phyloP scores from a whole-genome alignment of 2,797 vertebrate species.

The Anableps anableps region DNA sequence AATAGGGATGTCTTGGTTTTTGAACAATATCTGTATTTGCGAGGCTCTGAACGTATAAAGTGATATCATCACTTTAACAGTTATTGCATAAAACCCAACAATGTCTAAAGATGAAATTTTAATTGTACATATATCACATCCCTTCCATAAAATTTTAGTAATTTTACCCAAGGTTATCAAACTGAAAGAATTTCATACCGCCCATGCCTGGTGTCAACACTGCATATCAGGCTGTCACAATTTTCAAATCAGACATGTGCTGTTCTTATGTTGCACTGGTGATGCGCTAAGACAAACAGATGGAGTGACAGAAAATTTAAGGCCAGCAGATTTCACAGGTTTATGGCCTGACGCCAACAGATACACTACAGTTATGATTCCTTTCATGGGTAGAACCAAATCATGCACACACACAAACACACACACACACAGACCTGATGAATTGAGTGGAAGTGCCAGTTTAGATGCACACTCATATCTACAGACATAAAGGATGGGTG shows the following conservation, averaged over 20 bases:
- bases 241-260: constrained; percentile 11
- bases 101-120: not conserved
- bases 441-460: constrained; percentile 43
- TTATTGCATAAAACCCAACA: not conserved
- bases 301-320: constrained; percentile 74
- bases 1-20: not conserved
- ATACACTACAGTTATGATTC: constrained; percentile 88
- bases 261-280: not conserved
- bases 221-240: constrained; percentile 3
- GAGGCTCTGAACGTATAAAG: not conserved
- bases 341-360: constrained; percentile 79
- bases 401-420: constrained; percentile 36
- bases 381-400: constrained; percentile 90
- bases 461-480: constrained; percentile 33
- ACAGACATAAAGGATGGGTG: constrained; percentile 84
- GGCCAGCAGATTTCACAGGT: constrained; percentile 86
- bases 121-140: not conserved
- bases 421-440: constrained; percentile 40
- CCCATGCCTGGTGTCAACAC: constrained; percentile 8
- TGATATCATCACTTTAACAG: not conserved
- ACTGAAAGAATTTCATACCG: not conserved
- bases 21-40: not conserved
- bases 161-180: not conserved
- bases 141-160: not conserved
- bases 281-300: constrained; percentile 22